A percentile compares a stretch with the other conserved stretches of the same genome.
phyloP scores from a whole-genome alignment of 2,888 invertebrate genomes.

The Hypena proboscidalis region DNA sequence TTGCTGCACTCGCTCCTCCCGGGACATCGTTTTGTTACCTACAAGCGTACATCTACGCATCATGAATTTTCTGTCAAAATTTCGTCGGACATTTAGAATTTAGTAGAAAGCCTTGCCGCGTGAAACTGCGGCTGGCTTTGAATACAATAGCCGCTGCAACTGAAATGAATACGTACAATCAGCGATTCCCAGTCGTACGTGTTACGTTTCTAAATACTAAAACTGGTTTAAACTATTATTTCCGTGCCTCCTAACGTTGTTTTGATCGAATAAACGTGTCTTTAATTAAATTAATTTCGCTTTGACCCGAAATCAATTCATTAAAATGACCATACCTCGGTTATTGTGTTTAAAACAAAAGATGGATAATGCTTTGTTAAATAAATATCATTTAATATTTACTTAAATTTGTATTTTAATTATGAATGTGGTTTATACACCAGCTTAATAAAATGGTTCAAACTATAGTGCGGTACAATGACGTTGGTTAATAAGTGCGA shows the following conservation, averaged over 20 bases:
- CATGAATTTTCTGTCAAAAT: conserved; percentile 46
- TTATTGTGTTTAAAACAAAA: not conserved
- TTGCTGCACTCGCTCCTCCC: conserved; percentile 58
- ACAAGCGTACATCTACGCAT: conserved; percentile 38
- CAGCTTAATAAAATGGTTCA: conserved; percentile 18
- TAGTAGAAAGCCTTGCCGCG: conserved; percentile 19
- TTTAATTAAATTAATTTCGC: not conserved
- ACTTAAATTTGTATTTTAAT: conserved; percentile 6
- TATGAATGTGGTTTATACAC: conserved; percentile 5
- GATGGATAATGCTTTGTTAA: not conserved
- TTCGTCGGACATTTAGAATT: conserved; percentile 35
- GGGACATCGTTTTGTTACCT: conserved; percentile 51
- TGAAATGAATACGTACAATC: conserved; percentile 16
- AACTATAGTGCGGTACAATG: conserved; percentile 34
- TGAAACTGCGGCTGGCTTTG: conserved; percentile 17
- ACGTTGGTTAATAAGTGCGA: conserved; percentile 32
- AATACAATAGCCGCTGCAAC: conserved; percentile 19
- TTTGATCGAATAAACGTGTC: not conserved
- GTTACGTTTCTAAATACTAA: conserved; percentile 3
- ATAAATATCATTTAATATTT: not conserved
- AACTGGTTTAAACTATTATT: not conserved
- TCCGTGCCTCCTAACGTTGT: not conserved
- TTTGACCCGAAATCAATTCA: not conserved
- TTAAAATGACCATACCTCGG: not conserved
- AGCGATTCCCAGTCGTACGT: conserved; percentile 11